Conservation (phyloP, 2,888 invertebrate species). For the Erebia ligea region DNA sequence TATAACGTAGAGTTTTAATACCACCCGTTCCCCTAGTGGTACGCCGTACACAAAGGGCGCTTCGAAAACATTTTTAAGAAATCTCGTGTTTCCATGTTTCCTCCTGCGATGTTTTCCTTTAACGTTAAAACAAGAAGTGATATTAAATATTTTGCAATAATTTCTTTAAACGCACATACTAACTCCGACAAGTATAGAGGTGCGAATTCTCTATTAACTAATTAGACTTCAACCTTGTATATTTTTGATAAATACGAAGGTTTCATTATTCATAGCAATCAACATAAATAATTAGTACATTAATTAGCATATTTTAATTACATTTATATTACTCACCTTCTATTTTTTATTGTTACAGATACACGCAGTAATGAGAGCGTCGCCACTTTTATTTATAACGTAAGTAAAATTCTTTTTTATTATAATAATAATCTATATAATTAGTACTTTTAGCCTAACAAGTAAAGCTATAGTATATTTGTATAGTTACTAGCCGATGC, state of each 20-base stretch:
- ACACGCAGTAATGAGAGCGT: not conserved
- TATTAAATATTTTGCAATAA: too few species aligned
- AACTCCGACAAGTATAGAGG: too few species aligned
- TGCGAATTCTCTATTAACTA: not conserved
- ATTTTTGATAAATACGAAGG: slow-evolving; percentile 7
- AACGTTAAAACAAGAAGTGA: too few species aligned
- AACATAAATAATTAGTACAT: slow-evolving; percentile 5
- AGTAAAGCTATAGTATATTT: too few species aligned
- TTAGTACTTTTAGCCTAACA: not conserved
- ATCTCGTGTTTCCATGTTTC: too few species aligned
- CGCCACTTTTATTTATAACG: not conserved
- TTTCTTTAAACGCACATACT: too few species aligned
- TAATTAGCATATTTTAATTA: slow-evolving; percentile 11
- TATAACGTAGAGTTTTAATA: too few species aligned
- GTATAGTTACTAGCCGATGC: too few species aligned
- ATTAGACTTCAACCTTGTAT: not conserved
- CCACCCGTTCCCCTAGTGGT: too few species aligned
- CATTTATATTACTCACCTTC: not conserved
- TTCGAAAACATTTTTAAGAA: too few species aligned
- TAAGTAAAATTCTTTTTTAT: not conserved
- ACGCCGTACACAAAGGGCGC: too few species aligned
- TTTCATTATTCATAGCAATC: not conserved
- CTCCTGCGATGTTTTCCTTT: too few species aligned
- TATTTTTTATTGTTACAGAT: slow-evolving; percentile 11
- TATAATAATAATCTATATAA: not conserved